Evolutionary conservation across 2,888 invertebrate species (phyloP), one percentile per base, ranked within the genome.

Genomic region (Caenorhabditis angaria): DNA sequence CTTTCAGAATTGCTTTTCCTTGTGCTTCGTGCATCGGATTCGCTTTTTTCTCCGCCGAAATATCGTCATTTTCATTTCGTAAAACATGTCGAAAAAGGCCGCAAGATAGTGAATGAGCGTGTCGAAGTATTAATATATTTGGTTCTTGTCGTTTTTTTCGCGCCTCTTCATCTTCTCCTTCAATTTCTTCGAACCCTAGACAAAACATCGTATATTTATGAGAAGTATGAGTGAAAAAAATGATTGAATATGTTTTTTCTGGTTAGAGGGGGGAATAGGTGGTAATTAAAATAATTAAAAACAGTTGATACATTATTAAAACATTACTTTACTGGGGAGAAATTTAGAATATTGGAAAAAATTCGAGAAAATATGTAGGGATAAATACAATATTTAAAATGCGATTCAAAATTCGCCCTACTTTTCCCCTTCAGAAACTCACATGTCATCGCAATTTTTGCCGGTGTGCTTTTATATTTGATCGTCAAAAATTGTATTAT

Each of bases 381-480:
- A n/a, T n/a, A 32, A 32, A 32, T 32, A 32, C 12, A 10, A 32
- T 32, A 8, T 32, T 32, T 8, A 32, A 32, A 32, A 8, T 32
- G 5, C 5, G 32, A 5, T 32, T 32, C 32, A 32, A 32, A 32
- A 32, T 10, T 32, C 32, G 6, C n/a, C n/a, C n/a, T n/a, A n/a
- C n/a, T n/a, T n/a, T n/a, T n/a, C n/a, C n/a, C n/a, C n/a, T n/a
- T n/a, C n/a, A n/a, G n/a, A 28, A 48, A 61, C 65, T 58, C 29
- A 70, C 70, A 78, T 29, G 63, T 63, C 55, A 32, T 32, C 1
- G 65, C 55, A 3, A 78, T 35, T 58, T 58, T 72, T 0, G 50
- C 20, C 12, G 70, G 76, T 22, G 65, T 35, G 18, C 48, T 63
- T 18, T 70, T 67, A 41, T 73, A 78, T 61, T 78, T 78, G 48